Conservation (phyloP, 2,113 vertebrate genomes). For the Solea solea region DNA sequence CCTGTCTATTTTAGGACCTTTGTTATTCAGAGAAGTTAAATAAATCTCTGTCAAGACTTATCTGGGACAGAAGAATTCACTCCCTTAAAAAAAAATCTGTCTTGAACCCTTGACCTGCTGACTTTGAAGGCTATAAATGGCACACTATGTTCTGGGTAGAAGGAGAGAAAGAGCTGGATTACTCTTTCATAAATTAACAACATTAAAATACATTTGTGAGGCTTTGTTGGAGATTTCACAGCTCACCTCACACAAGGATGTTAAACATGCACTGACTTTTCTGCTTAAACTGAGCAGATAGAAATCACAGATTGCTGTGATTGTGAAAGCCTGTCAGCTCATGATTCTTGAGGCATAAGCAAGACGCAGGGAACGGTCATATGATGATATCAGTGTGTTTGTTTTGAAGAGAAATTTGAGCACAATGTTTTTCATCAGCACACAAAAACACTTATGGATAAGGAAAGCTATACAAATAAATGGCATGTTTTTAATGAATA, state of each 20-base stretch:
- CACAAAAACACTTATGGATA: neutral
- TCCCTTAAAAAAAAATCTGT: slow-evolving; percentile 8
- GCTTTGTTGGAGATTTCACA: slow-evolving; percentile 6
- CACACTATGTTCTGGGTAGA: slow-evolving; percentile 35
- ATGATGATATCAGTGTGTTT: slow-evolving; percentile 6
- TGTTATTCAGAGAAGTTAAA: slow-evolving; percentile 18
- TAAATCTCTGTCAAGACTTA: slow-evolving; percentile 43
- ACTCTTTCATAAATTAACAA: slow-evolving; percentile 4
- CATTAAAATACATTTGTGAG: slow-evolving; percentile 8
- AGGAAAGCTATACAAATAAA: too few relatives aligned
- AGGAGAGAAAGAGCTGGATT: slow-evolving; percentile 27
- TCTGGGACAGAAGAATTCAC: slow-evolving; percentile 35
- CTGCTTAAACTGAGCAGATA: neutral
- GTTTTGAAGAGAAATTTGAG: neutral
- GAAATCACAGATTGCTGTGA: neutral
- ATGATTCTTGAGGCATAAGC: slow-evolving; percentile 1
- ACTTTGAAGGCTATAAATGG: slow-evolving; percentile 52
- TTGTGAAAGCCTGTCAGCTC: slow-evolving; percentile 9
- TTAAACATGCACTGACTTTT: neutral
- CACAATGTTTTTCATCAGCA: neutral
- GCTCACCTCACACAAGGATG: slow-evolving; percentile 5
- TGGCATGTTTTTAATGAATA: neutral
- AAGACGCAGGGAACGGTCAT: slow-evolving; percentile 28
- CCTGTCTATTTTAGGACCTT: slow-evolving; percentile 39
- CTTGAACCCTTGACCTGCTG: slow-evolving; percentile 16